Percentiles rank a stretch among this genome's conserved stretches.
phyloP scores from a whole-genome alignment of 2,113 vertebrate species.

The Pandion haliaetus region DNA sequence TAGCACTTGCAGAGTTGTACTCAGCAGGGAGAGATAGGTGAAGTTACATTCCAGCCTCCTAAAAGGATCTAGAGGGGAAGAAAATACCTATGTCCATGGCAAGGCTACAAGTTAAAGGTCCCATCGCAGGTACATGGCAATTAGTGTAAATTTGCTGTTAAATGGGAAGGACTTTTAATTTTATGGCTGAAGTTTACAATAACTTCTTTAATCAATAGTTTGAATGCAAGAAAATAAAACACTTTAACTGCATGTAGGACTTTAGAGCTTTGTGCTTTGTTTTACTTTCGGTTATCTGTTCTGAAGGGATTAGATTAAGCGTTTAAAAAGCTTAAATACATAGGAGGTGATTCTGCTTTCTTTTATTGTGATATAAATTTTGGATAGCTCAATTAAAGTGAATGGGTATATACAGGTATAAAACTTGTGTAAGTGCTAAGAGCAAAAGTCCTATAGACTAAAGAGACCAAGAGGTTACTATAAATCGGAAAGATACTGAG shows the following conservation, averaged over 20 bases:
- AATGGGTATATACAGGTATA: neutral
- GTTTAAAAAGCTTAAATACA: constrained; percentile 28
- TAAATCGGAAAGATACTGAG: neutral
- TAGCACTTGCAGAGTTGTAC: neutral
- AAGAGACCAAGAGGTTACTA: neutral
- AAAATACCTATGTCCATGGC: neutral
- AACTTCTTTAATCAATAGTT: constrained; percentile 67
- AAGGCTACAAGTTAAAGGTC: neutral
- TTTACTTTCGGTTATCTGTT: constrained; percentile 45
- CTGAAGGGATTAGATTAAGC: constrained; percentile 46
- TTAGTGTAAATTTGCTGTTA: constrained; percentile 21
- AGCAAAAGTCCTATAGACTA: neutral
- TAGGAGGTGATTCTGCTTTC: neutral
- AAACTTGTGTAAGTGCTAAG: neutral
- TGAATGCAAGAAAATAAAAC: constrained; percentile 65
- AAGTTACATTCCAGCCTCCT: neutral
- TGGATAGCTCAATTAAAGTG: constrained; percentile 35
- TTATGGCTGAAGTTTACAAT: constrained; percentile 37
- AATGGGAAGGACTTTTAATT: constrained; percentile 52
- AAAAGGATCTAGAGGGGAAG: neutral
- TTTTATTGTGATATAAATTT: constrained; percentile 55
- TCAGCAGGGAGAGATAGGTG: neutral
- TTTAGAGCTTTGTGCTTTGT: constrained; percentile 43
- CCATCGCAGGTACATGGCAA: neutral
- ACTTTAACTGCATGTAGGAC: constrained; percentile 43